Base-by-base conservation (phyloP, 2,888 invertebrate species). In the Ephialtes manifestator region DNA sequence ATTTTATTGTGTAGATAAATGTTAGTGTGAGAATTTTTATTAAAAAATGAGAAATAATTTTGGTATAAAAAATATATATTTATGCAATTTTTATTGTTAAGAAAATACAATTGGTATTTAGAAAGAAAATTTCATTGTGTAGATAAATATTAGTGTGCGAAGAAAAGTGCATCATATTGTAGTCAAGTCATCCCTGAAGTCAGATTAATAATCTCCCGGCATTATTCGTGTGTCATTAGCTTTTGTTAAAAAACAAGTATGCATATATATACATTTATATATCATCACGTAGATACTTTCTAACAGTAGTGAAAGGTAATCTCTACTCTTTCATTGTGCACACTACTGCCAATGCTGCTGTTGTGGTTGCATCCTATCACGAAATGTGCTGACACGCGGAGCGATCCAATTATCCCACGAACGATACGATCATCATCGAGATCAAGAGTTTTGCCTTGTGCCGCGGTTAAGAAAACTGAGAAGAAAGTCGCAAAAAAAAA, bases 271-370 rank as follows among this genome's bases (percentile, higher is more conserved):
- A 11, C 28, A 24, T 63, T 28, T 63, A 24, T 53, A 46, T 67
- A 68, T 51, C 13, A 39, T 28, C 43, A 58, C 53, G 35, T 71
- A 81, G 72, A 46, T 84, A 87, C 87, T 87, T 87, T 87, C 87
- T 85, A 87, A 71, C 83, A 81, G 72, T 46, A 78, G 87, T 87
- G 87, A 87, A 87, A 87, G 87, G 87, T 87, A 86, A 87, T 87
- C 87, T 75, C 48, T 28, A 77, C 67, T 60, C 48, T 86, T 77
- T 84, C 83, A 81, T 86, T 77, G 86, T 81, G 68, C 51, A 51
- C 72, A 65, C 65, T n/a, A 24, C 71, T 20, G 71, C 31, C 18
- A 58, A 58, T 67, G 71, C 68, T 20, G 39, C n/a, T 48, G 65
- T 28, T 65, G 31, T 43, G 58, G 75, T 68, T 79, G 85, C 78